Evolutionary conservation across 1,140 invertebrate genomes (phyloP).

Genomic region (Callitettix versicolor): DNA sequence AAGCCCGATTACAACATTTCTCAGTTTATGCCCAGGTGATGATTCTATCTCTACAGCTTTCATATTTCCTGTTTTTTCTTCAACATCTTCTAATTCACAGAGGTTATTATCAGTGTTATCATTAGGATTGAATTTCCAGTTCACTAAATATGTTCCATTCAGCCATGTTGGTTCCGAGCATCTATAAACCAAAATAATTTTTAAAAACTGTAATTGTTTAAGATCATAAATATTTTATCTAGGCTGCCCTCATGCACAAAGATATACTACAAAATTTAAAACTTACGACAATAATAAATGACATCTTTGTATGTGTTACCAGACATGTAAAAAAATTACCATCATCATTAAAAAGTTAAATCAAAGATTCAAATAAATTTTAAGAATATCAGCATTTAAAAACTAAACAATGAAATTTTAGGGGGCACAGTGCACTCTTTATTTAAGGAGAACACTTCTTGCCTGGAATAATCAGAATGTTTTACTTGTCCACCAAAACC

Average conservation of each 20-base stretch:
- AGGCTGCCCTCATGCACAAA: neutral
- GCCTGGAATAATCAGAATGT: no score
- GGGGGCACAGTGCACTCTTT: no score
- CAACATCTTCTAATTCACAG: neutral
- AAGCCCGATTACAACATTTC: no score
- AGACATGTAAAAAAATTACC: neutral
- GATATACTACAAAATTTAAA: neutral
- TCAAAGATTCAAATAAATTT: no score
- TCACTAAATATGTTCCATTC: slow-evolving; percentile 1
- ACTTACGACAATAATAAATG: neutral
- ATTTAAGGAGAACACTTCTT: no score
- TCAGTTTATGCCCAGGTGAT: no score
- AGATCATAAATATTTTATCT: neutral
- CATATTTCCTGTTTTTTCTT: slow-evolving; percentile 13
- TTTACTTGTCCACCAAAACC: no score
- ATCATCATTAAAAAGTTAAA: no score
- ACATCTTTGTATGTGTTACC: neutral
- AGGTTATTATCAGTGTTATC: neutral
- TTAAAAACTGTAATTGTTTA: neutral
- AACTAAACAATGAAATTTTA: no score
- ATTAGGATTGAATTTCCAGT: neutral
- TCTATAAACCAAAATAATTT: neutral
- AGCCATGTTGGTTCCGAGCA: slow-evolving; percentile 1
- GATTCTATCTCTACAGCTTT: no score
- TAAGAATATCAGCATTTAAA: no score